phyloP scores from a whole-genome alignment of 2,888 invertebrate species.

The Gryllus longicercus region DNA sequence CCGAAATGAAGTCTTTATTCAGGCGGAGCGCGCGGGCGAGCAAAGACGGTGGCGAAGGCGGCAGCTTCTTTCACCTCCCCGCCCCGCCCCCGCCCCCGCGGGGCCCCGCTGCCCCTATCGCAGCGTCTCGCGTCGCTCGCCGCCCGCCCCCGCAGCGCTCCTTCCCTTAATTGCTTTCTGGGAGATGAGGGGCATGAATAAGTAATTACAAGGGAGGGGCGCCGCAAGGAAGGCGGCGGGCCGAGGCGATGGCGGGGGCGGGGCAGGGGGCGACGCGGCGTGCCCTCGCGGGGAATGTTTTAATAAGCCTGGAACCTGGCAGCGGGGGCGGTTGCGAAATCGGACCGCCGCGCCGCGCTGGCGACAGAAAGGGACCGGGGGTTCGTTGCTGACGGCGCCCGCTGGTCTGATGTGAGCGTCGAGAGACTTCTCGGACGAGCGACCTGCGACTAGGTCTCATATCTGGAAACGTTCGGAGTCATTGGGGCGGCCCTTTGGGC shows the following conservation, averaged over 20 bases:
- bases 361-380: background rate
- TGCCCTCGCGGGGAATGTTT: conserved; percentile 27
- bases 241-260: background rate
- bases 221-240: background rate
- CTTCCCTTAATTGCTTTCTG: conserved; percentile 31
- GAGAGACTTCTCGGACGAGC: no score
- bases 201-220: conserved; percentile 26
- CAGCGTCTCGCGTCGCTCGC: background rate
- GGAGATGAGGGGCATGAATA: conserved; percentile 30
- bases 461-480: no score
- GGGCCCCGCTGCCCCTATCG: no score
- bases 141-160: background rate
- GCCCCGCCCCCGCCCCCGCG: no score
- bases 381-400: no score
- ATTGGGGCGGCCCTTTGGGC: no score
- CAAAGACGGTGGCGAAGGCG: no score
- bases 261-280: background rate
- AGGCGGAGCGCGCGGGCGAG: no score
- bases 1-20: no score
- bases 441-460: background rate
- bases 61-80: no score
- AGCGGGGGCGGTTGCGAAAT: conserved; percentile 11
- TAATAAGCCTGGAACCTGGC: conserved; percentile 28
- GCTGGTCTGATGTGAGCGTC: no score
- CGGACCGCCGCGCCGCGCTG: background rate